These are phyloP conservation scores for Ceyx melanurus DNA, from an alignment of 2,113 vertebrate genomes.

Conservation along the genomic window DNA sequence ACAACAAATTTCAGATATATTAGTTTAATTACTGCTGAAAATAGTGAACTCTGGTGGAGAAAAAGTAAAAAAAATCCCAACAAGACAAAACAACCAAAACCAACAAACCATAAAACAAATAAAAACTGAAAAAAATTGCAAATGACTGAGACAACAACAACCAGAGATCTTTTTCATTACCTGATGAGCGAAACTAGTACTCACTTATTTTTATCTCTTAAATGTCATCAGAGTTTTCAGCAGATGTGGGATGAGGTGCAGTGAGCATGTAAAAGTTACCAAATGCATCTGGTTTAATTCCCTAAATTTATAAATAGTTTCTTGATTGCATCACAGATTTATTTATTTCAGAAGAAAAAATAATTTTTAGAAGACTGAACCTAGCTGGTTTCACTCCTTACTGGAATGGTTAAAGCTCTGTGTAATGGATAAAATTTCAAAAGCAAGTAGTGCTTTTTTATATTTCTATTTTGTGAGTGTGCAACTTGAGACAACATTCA, in stretches of 20 bases:
- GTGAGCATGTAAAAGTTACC: neutral
- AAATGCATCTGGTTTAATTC: neutral
- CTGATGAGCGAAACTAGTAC: neutral
- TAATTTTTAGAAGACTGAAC: neutral
- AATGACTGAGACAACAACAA: neutral
- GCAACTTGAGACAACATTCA: neutral
- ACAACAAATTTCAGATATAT: neutral
- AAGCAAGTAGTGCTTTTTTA: neutral
- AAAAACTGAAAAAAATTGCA: neutral
- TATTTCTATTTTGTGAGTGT: neutral
- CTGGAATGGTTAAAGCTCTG: neutral
- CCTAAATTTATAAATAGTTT: neutral
- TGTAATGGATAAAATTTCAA: neutral
- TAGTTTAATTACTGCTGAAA: neutral
- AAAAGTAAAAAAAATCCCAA: neutral
- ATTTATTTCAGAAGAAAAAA: neutral
- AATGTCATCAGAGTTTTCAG: neutral
- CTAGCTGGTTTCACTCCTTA: neutral
- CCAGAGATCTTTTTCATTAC: neutral
- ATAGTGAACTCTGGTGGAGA: neutral
- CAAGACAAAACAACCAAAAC: no score
- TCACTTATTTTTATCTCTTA: neutral
- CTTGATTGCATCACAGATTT: neutral
- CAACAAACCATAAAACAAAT: neutral
- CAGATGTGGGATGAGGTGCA: neutral